Evolutionary conservation across 2,113 vertebrate genomes (phyloP).

Genomic region (Eonycteris spelaea): DNA sequence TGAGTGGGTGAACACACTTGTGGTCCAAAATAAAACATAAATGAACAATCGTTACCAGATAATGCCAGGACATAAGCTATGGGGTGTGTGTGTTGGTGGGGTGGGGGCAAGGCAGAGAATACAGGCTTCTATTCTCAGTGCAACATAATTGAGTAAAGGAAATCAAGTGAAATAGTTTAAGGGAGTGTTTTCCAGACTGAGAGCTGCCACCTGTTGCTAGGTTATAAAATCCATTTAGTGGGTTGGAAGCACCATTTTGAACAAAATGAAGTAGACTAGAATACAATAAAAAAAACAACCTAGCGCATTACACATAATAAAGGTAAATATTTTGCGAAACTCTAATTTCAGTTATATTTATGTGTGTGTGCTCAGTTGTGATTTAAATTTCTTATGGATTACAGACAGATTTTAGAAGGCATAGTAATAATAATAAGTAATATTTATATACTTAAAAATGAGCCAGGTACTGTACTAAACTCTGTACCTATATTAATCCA

Average conservation of each 20-base stretch:
- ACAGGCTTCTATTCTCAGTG: background rate
- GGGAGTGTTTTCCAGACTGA: background rate
- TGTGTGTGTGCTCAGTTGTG: background rate
- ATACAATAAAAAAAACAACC: background rate
- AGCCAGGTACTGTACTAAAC: background rate
- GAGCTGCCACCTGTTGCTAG: background rate
- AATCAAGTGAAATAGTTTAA: background rate
- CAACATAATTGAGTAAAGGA: background rate
- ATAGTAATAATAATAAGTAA: background rate
- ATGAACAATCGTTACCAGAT: background rate
- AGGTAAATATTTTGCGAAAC: background rate
- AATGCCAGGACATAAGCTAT: background rate
- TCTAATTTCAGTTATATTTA: background rate
- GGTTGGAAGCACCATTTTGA: background rate
- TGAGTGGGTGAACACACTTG: background rate
- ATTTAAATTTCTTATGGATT: background rate
- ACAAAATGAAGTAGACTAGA: background rate
- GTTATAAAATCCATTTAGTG: background rate
- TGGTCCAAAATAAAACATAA: background rate
- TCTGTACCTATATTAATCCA: background rate
- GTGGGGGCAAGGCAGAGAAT: background rate
- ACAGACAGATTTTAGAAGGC: background rate
- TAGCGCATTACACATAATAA: background rate
- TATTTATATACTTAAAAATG: background rate
- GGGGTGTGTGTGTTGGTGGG: background rate